Percentiles rank a stretch among this genome's conserved stretches.
Evolutionary conservation across 53 echinoderm and acorn worm genomes (phyloP).

Genomic region (Luidia sarsii): DNA sequence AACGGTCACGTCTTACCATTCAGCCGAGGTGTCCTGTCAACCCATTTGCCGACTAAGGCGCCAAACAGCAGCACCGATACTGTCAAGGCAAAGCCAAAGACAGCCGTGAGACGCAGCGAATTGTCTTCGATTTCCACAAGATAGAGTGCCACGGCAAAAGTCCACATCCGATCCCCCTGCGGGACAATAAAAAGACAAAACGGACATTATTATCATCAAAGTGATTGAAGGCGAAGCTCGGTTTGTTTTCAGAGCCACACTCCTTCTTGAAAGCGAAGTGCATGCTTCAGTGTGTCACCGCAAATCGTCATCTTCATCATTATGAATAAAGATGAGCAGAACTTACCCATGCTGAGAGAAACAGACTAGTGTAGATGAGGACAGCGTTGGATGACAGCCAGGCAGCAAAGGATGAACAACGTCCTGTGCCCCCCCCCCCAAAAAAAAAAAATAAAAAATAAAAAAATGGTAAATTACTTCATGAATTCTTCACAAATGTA

Average conservation of each 20-base stretch:
- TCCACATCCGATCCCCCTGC: conserved; percentile 96
- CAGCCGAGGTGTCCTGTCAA: conserved; percentile 83
- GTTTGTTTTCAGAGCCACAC: too few species aligned
- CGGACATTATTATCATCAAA: too few species aligned
- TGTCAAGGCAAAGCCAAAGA: conserved; percentile 79
- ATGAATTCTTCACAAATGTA: too few species aligned
- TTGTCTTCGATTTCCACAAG: conserved; percentile 79
- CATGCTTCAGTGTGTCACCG: too few species aligned
- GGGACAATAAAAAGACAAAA: background rate
- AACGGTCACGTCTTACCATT: too few species aligned
- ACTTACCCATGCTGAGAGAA: conserved; percentile 92
- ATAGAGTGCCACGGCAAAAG: conserved; percentile 86
- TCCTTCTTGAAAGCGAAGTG: too few species aligned
- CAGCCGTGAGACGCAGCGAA: conserved; percentile 80
- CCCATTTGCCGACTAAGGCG: conserved; percentile 84
- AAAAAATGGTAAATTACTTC: too few species aligned
- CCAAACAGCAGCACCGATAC: conserved; percentile 81
- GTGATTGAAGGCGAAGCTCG: too few species aligned
- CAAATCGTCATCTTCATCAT: too few species aligned
- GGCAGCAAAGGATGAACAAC: conserved; percentile 3
- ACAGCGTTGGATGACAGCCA: conserved; percentile 39
- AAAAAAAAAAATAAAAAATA: too few species aligned
- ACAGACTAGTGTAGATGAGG: conserved; percentile 79
- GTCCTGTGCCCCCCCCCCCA: too few species aligned
- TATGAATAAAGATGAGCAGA: too few species aligned